Percentiles rank a stretch among this genome's conserved stretches.
phyloP scores from a whole-genome alignment of 2,113 vertebrate genomes.

The Syngnathoides biaculeatus region DNA sequence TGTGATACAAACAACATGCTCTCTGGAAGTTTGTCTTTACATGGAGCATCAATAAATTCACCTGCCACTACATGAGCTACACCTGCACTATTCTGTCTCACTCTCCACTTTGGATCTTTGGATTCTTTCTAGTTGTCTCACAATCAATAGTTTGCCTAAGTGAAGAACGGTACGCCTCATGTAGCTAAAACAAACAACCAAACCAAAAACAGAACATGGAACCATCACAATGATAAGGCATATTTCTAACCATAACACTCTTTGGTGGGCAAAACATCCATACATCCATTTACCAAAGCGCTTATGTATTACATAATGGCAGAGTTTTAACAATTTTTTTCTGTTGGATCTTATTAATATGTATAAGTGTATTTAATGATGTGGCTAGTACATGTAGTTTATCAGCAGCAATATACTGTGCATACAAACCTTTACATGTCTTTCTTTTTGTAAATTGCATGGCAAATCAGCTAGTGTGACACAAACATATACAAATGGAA shows the following conservation, averaged over 20 bases:
- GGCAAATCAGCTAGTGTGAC: too few relatives aligned
- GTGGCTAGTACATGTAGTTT: background rate
- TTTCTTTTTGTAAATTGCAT: too few relatives aligned
- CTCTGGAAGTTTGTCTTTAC: constrained; percentile 26
- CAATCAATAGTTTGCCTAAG: too few relatives aligned
- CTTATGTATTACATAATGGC: background rate
- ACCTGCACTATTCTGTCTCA: too few relatives aligned
- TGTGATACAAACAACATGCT: constrained; percentile 14
- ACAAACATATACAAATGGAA: too few relatives aligned
- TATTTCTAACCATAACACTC: background rate
- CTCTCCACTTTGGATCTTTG: background rate
- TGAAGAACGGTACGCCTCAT: background rate
- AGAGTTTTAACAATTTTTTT: background rate
- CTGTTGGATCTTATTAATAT: too few relatives aligned
- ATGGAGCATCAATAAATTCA: background rate
- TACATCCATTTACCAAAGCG: too few relatives aligned
- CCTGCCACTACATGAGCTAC: background rate
- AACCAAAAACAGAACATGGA: background rate
- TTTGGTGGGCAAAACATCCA: too few relatives aligned
- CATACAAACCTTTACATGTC: too few relatives aligned
- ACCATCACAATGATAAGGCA: background rate
- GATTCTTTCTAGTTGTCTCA: background rate
- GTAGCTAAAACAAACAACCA: background rate
- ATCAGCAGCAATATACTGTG: too few relatives aligned
- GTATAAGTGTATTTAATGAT: background rate